Percentiles rank a stretch among this genome's conserved stretches.
phyloP scores from a whole-genome alignment of 2,888 invertebrate genomes.

The Caenorhabditis sp. region DNA sequence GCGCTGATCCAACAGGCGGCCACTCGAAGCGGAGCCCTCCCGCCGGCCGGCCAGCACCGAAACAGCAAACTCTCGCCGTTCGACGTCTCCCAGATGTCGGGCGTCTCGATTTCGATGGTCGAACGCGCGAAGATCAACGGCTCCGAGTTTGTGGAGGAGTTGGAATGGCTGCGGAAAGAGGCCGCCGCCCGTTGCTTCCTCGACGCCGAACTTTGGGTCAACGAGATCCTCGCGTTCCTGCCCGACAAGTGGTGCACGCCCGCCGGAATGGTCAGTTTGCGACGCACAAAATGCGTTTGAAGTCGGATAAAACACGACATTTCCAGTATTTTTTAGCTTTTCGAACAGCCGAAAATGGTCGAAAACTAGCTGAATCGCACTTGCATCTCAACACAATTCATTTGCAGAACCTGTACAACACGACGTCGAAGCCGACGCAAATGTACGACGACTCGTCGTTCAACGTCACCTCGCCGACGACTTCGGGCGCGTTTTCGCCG shows the following conservation, averaged over 20 bases:
- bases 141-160: conserved; percentile 59
- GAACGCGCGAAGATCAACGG: conserved; percentile 53
- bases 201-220: conserved; percentile 65
- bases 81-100: conserved; percentile 51
- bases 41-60: conserved; percentile 17
- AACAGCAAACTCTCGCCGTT: conserved; percentile 31
- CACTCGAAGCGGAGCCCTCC: conserved; percentile 20
- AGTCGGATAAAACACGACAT: no score
- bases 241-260: conserved; percentile 40
- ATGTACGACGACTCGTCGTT: neutral
- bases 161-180: conserved; percentile 70
- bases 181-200: conserved; percentile 65
- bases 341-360: no score
- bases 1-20: conserved; percentile 42
- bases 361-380: no score
- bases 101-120: conserved; percentile 49
- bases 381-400: no score
- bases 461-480: no score
- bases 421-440: neutral
- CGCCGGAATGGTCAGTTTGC: no score
- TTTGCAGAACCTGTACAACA: conserved; percentile 4
- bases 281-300: no score
- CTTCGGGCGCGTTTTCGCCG: neutral
- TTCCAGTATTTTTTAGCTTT: no score
- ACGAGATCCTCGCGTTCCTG: conserved; percentile 46